Evolutionary conservation across 1,140 invertebrate genomes (phyloP), one percentile per base, ranked within the genome.

Genomic region (Drosophila kanapiae): DNA sequence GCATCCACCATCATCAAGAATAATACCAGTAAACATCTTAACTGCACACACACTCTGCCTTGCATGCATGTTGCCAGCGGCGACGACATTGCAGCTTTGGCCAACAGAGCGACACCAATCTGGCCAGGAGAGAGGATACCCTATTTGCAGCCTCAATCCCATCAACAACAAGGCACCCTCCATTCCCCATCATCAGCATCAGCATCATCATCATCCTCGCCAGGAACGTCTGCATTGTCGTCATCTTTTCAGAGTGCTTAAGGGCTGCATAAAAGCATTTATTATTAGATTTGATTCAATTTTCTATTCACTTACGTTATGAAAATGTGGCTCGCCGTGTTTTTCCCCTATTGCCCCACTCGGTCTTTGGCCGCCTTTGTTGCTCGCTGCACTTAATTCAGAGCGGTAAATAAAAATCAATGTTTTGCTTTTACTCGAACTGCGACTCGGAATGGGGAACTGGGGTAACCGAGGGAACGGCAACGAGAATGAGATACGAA

Each of bases 211-310:
- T 42, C 61, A 61, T 61, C 64, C 45, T 82, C 62, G 45, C 48
- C 62, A 63, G 48, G 33, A 51, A 49, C 78, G 43, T 62, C 48
- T 53, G 63, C 79, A 57, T 78, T 71, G 84, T 87, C 84, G 81
- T 91, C 85, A 88, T 88, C 84, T 88, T 88, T 90, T 79, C 85
- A 85, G 85, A 90, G 85, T 90, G 85, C 85, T 90, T 90, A 90
- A 90, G 85, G 85, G 85, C 85, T 90, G 85, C 85, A 90, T 90
- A 90, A 90, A 90, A 90, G 85, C 85, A 90, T 90, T 90, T 90
- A 90, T 90, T 90, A 90, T 90, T 90, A 90, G 85, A 90, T 91
- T 90, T 90, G 82, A 90, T 90, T 90, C 85, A 90, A 90, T 90
- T 90, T 90, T 90, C 85, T 90, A 90, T 90, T 90, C 86, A 90